A percentile compares a stretch with the other conserved stretches of the same genome.
These are phyloP conservation scores for Daboia siamensis DNA, from an alignment of 2,113 vertebrate genomes.

Conservation along the genomic window DNA sequence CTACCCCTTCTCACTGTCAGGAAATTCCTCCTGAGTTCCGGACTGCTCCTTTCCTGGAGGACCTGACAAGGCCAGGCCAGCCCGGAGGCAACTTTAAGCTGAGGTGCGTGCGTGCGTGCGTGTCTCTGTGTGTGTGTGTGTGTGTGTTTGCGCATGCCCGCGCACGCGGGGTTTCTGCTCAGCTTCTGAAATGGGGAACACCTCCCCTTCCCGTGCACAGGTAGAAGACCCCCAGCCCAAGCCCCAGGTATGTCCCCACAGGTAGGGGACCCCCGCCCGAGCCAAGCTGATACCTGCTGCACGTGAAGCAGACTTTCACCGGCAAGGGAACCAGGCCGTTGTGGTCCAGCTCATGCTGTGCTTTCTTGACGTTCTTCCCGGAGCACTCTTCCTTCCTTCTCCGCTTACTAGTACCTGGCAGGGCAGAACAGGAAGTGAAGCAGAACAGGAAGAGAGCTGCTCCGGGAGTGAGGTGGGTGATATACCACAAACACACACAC, in stretches of 20 bases:
- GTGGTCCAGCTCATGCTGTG: conserved; percentile 93
- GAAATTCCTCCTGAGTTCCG: no score
- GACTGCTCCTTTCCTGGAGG: no score
- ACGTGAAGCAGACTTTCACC: conserved; percentile 93
- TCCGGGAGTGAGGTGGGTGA: no score
- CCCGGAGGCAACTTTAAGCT: not conserved
- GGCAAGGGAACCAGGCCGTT: conserved; percentile 94
- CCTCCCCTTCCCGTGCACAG: not conserved
- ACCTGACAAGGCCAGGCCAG: not conserved
- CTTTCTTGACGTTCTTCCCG: conserved; percentile 90
- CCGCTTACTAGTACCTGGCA: conserved; percentile 92
- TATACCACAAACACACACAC: no score
- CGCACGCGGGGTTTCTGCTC: no score
- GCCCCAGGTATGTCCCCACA: no score
- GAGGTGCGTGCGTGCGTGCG: no score
- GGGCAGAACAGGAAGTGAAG: conserved; percentile 28
- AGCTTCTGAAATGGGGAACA: not conserved
- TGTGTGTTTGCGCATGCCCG: no score
- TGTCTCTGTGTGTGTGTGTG: no score
- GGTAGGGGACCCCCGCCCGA: not conserved
- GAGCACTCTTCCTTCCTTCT: conserved; percentile 92
- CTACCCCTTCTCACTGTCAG: no score
- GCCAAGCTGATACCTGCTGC: conserved; percentile 82
- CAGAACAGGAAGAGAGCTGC: no score
- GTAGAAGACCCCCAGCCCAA: not conserved